Evolutionary conservation across 2,113 vertebrate species (phyloP).

Genomic region (Danio rerio): DNA sequence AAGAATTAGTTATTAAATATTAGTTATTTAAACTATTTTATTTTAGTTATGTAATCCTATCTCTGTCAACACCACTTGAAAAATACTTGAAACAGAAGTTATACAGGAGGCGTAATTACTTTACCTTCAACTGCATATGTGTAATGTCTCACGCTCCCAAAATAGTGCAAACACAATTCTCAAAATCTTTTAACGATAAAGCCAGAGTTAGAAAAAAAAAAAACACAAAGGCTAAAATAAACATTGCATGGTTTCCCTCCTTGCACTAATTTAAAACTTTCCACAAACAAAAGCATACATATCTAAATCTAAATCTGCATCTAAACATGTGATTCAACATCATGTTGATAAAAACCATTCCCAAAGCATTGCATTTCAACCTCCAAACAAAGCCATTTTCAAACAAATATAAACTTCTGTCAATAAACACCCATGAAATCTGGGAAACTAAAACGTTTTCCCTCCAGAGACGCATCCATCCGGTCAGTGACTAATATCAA

Average conservation of each 20-base stretch:
- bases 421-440: slow-evolving; percentile 18
- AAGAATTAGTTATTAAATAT: too few species aligned
- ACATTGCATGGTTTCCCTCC: neutral
- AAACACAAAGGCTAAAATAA: neutral
- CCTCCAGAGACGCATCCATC: slow-evolving; percentile 49
- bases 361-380: slow-evolving; percentile 15
- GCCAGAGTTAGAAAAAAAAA: neutral
- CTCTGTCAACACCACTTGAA: too few species aligned
- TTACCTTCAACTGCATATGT: too few species aligned
- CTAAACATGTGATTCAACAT: neutral
- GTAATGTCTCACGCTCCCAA: neutral
- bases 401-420: slow-evolving; percentile 6
- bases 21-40: too few species aligned
- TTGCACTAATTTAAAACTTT: neutral
- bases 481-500: slow-evolving; percentile 51
- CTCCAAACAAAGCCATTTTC: neutral
- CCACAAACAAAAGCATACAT: neutral
- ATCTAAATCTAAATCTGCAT: neutral
- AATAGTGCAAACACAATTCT: neutral
- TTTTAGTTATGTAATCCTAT: too few species aligned
- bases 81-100: too few species aligned
- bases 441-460: slow-evolving; percentile 35
- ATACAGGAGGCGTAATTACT: too few species aligned
- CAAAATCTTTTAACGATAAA: neutral
- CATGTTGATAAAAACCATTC: neutral